Base-by-base conservation (phyloP, 2,797 vertebrate species). In the Platyrinchus mystaceus region DNA sequence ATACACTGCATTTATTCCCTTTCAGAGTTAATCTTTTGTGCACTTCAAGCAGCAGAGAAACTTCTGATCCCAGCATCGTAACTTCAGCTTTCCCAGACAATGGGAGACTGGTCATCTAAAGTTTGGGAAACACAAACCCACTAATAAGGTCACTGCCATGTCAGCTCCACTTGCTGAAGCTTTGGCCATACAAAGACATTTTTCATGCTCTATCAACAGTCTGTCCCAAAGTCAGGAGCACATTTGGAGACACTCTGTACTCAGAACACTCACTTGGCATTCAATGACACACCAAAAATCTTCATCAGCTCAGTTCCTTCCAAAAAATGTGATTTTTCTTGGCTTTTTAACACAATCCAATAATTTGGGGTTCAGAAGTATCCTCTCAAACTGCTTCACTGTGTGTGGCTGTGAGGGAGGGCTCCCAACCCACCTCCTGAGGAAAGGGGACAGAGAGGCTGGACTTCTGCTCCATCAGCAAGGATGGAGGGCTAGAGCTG, bases 71-170 rank as follows among this genome's bases (percentile, higher is more conserved):
- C 41, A 59, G 78, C 4, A 8, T 32, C 21, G 11, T 39, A 92
- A 67, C 37, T 47, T 77, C 46, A 83, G 83, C 39, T 90, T 70
- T 80, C 34, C 67, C 26, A 69, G 68, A 70, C 62, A 80, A 39
- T 8, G 32, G 78, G 53, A 93, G 18, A 87, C 22, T 24, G 22
- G 36, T 63, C 52, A 86, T 18, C 30, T 43, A 5, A 87, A 67
- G 37, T 84, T 79, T n/a, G 63, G 63, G 58, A 82, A 90, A 34
- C 30, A 59, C 28, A 73, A 82, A 56, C 46, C 22, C 16, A 49
- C 63, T 63, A 41, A 41, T 32, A 70, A 95, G 37, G 63, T 66
- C 70, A 79, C 37, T 77, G 73, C 50, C 70, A 93, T 43, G 32
- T 52, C 34, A 2, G 59, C 55, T 79, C 27, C 49, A 58, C 47